Conservation (phyloP, 1,140 invertebrate species). For the Eulimnadia texana region DNA sequence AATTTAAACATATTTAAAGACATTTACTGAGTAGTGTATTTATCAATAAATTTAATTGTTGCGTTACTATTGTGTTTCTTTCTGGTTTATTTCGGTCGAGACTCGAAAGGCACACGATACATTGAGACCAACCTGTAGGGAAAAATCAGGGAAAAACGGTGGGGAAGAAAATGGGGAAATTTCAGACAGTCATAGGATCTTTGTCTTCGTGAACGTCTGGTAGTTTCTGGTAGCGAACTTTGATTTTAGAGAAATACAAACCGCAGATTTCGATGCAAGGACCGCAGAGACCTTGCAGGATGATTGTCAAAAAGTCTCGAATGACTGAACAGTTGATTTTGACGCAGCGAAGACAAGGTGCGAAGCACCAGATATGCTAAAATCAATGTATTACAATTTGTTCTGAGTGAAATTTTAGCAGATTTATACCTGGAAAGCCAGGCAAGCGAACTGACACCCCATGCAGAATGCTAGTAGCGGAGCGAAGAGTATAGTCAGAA, state of each 20-base stretch:
- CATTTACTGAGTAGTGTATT: background rate
- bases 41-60: background rate
- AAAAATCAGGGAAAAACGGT: background rate
- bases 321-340: constrained; percentile 49
- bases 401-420: background rate
- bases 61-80: background rate
- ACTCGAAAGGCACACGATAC: background rate
- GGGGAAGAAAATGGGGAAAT: too few species aligned
- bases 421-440: constrained; percentile 48
- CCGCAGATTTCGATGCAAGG: constrained; percentile 45
- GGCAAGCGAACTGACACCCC: constrained; percentile 54
- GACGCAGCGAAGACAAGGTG: constrained; percentile 44
- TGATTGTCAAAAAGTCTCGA: constrained; percentile 38
- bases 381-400: constrained; percentile 23
- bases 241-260: constrained; percentile 45
- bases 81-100: background rate
- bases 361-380: constrained; percentile 56
- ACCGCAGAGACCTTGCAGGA: constrained; percentile 42
- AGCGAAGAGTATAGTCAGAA: constrained; percentile 47
- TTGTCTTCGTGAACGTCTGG: constrained; percentile 21
- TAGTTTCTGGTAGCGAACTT: constrained; percentile 38
- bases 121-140: background rate
- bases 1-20: background rate
- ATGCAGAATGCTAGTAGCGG: constrained; percentile 48
- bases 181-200: constrained; percentile 11